Conservation (phyloP, 2,113 vertebrate genomes). For the Danionella cerebrum region DNA sequence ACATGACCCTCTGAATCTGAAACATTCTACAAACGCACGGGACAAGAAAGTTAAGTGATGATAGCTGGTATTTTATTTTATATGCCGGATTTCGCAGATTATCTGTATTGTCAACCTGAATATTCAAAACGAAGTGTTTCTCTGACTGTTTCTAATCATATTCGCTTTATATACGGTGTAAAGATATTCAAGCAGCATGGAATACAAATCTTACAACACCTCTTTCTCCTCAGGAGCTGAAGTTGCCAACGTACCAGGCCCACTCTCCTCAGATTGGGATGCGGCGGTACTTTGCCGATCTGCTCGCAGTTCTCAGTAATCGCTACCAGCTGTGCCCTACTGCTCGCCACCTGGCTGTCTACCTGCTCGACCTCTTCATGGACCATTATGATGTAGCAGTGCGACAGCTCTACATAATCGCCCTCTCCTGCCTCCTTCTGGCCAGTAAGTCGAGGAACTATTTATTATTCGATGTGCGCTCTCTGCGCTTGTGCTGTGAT, state of each 20-base stretch:
- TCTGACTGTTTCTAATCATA: too few species aligned
- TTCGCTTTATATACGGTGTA: too few species aligned
- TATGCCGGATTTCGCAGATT: too few species aligned
- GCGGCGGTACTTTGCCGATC: constrained; percentile 79
- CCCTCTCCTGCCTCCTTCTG: constrained; percentile 80
- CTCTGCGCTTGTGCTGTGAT: background rate
- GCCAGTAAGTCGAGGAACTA: constrained; percentile 76
- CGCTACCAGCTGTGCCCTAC: constrained; percentile 76
- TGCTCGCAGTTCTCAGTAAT: constrained; percentile 77
- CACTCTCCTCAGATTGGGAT: constrained; percentile 82
- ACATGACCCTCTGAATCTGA: too few species aligned
- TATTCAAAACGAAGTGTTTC: too few species aligned
- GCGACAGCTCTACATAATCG: constrained; percentile 76
- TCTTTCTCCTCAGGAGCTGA: constrained; percentile 71
- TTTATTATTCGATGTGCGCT: background rate
- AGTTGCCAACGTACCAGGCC: constrained; percentile 75
- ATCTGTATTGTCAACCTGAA: too few species aligned
- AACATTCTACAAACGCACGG: too few species aligned
- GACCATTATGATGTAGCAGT: constrained; percentile 75
- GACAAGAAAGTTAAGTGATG: too few species aligned
- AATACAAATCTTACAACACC: too few species aligned
- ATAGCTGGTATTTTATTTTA: too few species aligned
- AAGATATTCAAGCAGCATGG: too few species aligned
- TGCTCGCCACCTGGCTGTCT: constrained; percentile 79
- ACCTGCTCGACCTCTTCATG: constrained; percentile 87